These are phyloP conservation scores for Lates calcarifer DNA, from an alignment of 2,113 vertebrate genomes.

Conservation along the genomic window DNA sequence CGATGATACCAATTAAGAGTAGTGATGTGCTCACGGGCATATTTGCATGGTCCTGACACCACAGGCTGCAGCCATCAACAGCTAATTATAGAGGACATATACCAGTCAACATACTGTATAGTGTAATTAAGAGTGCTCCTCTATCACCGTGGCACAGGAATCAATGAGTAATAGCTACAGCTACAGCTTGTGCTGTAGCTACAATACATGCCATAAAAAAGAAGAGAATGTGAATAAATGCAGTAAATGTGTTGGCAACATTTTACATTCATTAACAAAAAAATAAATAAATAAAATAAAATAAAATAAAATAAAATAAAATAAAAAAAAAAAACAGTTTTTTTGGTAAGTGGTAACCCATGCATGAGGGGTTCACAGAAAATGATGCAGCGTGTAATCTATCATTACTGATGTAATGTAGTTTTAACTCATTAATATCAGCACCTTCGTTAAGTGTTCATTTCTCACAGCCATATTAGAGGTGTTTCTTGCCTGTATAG, in stretches of 20 bases:
- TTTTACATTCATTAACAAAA: background rate
- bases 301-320: too few relatives aligned
- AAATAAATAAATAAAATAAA: too few relatives aligned
- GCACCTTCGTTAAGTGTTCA: background rate
- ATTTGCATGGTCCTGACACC: slow-evolving; percentile 42
- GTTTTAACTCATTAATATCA: background rate
- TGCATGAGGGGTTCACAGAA: too few relatives aligned
- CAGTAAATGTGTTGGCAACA: background rate
- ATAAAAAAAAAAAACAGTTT: too few relatives aligned
- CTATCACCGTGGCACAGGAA: slow-evolving; percentile 8
- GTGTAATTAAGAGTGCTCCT: slow-evolving; percentile 26
- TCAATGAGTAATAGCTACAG: background rate
- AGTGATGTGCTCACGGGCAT: slow-evolving; percentile 4
- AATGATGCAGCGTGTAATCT: too few relatives aligned
- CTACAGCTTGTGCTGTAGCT: too few relatives aligned
- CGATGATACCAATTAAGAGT: slow-evolving; percentile 39
- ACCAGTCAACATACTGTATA: slow-evolving; percentile 23
- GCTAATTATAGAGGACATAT: slow-evolving; percentile 53
- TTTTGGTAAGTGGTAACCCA: too few relatives aligned
- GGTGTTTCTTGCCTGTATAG: background rate
- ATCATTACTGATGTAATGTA: too few relatives aligned
- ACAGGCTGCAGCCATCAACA: slow-evolving; percentile 25
- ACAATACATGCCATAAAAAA: background rate
- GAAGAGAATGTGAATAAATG: background rate
- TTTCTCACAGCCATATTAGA: too few relatives aligned